phyloP scores from a whole-genome alignment of 2,113 vertebrate species.

The Antennarius striatus region DNA sequence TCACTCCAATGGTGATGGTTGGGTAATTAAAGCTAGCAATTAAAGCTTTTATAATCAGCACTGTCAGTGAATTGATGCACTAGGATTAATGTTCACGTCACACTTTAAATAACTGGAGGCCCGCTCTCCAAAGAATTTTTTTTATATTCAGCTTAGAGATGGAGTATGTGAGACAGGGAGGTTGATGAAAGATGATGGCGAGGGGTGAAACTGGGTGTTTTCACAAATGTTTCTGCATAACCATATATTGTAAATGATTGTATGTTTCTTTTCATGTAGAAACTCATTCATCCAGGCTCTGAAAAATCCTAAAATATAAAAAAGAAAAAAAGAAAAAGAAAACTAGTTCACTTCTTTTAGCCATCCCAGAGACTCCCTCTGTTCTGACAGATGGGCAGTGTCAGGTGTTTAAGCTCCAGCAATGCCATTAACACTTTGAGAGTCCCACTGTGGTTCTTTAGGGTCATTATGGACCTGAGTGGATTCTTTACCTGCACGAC shows the following conservation, averaged over 20 bases:
- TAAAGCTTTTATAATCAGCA: slow-evolving; percentile 76
- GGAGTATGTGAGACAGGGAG: slow-evolving; percentile 29
- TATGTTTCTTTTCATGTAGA: slow-evolving; percentile 15
- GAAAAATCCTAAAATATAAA: too few relatives aligned
- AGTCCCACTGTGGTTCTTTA: too few relatives aligned
- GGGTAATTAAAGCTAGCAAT: slow-evolving; percentile 71
- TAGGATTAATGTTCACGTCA: slow-evolving; percentile 67
- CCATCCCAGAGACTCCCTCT: too few relatives aligned
- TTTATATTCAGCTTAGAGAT: slow-evolving; percentile 54
- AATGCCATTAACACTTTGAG: too few relatives aligned
- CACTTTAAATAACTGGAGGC: slow-evolving; percentile 56
- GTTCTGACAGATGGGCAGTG: too few relatives aligned
- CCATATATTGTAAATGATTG: not conserved
- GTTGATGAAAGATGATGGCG: slow-evolving; percentile 29
- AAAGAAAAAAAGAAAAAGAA: too few relatives aligned
- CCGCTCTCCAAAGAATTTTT: slow-evolving; percentile 48
- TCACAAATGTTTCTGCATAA: slow-evolving; percentile 35
- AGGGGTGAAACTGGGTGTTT: slow-evolving; percentile 25
- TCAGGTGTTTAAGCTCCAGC: too few relatives aligned
- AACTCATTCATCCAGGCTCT: too few relatives aligned
- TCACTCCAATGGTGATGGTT: slow-evolving; percentile 55
- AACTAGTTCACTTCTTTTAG: too few relatives aligned
- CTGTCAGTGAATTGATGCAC: slow-evolving; percentile 62
- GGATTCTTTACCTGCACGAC: too few relatives aligned
- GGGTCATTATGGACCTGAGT: too few relatives aligned